phyloP scores from a whole-genome alignment of 2,888 invertebrate genomes.

The Luperina nickerlii region DNA sequence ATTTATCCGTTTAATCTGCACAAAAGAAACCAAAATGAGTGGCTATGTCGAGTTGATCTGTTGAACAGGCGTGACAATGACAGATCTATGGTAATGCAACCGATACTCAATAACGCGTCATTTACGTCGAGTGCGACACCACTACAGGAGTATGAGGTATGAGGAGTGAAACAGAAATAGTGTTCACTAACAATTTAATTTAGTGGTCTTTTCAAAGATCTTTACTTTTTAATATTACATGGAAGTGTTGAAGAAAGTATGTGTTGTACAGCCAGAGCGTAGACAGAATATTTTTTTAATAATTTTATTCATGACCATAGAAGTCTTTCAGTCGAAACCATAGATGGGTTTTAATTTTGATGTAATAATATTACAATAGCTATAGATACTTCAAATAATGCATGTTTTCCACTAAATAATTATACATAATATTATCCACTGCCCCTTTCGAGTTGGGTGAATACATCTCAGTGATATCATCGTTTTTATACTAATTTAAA shows the following conservation, averaged over 20 bases:
- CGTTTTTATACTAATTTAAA: too few relatives aligned
- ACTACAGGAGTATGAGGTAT: neutral
- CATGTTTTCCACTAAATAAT: too few relatives aligned
- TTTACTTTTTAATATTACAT: constrained; percentile 15
- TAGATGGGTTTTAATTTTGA: too few relatives aligned
- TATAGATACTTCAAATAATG: too few relatives aligned
- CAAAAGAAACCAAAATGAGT: constrained; percentile 51
- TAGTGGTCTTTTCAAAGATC: neutral
- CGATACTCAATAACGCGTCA: neutral
- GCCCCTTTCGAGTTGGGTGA: too few relatives aligned
- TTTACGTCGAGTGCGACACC: constrained; percentile 24
- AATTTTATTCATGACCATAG: too few relatives aligned
- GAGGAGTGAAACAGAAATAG: constrained; percentile 24
- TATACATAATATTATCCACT: too few relatives aligned
- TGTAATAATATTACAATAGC: too few relatives aligned
- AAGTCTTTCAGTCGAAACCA: too few relatives aligned
- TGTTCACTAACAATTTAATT: constrained; percentile 4
- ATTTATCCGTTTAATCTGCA: constrained; percentile 38
- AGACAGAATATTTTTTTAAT: too few relatives aligned
- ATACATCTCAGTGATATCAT: too few relatives aligned
- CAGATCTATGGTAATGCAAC: constrained; percentile 36
- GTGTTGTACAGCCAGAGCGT: neutral
- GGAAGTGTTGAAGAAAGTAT: neutral
- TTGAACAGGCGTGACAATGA: constrained; percentile 76
- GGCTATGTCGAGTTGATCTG: constrained; percentile 35